Evolutionary conservation across 2,113 vertebrate species (phyloP), one percentile per base, ranked within the genome.

Genomic region (Scortum barcoo): DNA sequence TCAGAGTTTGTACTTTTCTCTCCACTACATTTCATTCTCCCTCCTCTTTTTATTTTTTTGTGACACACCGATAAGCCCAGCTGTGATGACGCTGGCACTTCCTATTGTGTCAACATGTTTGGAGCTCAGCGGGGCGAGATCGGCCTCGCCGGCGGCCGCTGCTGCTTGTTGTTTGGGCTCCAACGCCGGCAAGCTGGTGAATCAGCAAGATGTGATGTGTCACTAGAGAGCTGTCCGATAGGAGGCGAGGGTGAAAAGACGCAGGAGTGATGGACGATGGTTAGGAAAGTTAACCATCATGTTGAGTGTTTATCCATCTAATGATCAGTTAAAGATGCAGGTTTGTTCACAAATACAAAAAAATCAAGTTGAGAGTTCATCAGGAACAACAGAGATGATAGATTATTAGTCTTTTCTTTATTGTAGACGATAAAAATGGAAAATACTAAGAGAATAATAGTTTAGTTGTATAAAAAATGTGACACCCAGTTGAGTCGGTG

Each of bases 41-140:
- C 11, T n/a, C 42, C 20, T 22, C 19, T 16, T 24, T 33, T 53
- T 19, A 22, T 46, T 54, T 38, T 22, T 61, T 56, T 58, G 66
- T 76, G 81, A 50, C 44, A n/a, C 84, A 46, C 36, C 16, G 42
- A 81, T 94, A 94, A 95, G 93, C 93, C 90, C 75, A 77, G 88
- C 80, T 75, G 83, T 93, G 93, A 94, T 94, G 91, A 94, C 80
- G 62, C 48, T 40, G 61, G 93, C 93, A 86, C 79, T 95, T 95
- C 93, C 90, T 82, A 83, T 94, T 95, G 90, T 94, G 76, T 48
- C 5, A 16, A 7, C 13, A 67, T 51, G 84, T 91, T 92, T 28
- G 63, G 80, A 86, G 87, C 81, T 87, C 70, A 58, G 77, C 10
- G 65, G 78, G 61, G 66, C 48, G 42, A 77, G 38, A 20, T 58